phyloP scores from a whole-genome alignment of 2,888 invertebrate species.

The Catocala sponsa region DNA sequence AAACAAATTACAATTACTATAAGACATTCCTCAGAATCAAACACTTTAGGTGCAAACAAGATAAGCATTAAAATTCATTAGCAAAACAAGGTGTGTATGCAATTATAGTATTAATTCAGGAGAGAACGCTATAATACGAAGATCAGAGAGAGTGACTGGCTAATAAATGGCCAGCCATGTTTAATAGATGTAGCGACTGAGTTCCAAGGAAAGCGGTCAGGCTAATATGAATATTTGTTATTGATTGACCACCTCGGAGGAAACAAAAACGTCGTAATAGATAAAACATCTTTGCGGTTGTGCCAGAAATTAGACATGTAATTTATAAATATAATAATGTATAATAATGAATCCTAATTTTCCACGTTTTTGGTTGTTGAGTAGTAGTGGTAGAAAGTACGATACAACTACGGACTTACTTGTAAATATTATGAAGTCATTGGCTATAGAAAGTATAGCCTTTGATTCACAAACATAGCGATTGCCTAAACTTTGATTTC shows the following conservation, averaged over 20 bases:
- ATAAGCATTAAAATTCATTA: constrained; percentile 19
- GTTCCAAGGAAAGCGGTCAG: constrained; percentile 41
- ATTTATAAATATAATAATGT: too few species aligned
- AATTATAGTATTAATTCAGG: constrained; percentile 54
- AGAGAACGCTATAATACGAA: constrained; percentile 54
- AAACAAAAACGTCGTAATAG: constrained; percentile 1
- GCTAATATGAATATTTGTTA: constrained; percentile 30
- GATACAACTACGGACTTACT: too few species aligned
- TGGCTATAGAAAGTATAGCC: too few species aligned
- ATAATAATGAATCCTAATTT: too few species aligned
- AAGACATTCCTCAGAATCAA: too few species aligned
- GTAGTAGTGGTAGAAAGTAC: too few species aligned
- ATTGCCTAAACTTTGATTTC: too few species aligned
- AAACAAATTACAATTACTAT: too few species aligned
- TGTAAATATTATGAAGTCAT: too few species aligned
- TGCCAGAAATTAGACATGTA: too few species aligned
- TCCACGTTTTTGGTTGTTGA: too few species aligned
- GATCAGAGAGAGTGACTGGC: constrained; percentile 57
- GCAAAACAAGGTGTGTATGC: constrained; percentile 39
- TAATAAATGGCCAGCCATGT: constrained; percentile 60
- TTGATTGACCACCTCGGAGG: constrained; percentile 26
- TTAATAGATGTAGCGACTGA: constrained; percentile 60
- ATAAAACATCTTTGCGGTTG: neutral
- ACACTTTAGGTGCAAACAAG: neutral
- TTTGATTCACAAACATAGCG: too few species aligned